Conservation (phyloP, 1,140 invertebrate genomes). For the Coenobita brevimanus region DNA sequence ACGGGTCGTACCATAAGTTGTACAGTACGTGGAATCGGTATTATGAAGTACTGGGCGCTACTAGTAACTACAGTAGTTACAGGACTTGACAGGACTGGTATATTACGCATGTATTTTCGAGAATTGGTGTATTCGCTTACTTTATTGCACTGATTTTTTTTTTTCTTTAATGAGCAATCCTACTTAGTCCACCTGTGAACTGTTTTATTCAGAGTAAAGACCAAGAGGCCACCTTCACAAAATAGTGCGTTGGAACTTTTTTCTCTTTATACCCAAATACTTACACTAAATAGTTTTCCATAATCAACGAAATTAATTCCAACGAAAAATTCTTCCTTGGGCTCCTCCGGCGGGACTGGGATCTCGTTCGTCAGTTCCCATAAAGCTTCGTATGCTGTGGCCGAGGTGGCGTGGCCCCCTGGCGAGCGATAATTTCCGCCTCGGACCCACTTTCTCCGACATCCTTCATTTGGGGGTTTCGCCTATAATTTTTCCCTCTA, state of each 20-base stretch:
- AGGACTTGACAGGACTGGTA: no score
- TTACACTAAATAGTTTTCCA: conserved; percentile 64
- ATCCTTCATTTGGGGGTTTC: conserved; percentile 61
- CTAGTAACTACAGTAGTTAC: no score
- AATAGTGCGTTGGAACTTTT: neutral
- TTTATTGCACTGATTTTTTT: no score
- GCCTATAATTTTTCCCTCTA: conserved; percentile 66
- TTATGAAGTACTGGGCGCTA: no score
- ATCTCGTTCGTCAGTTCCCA: neutral
- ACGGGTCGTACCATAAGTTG: no score
- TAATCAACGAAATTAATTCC: conserved; percentile 66
- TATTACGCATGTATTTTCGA: no score
- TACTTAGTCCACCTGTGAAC: no score
- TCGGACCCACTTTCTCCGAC: neutral
- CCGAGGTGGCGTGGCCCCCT: neutral
- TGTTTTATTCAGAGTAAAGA: no score
- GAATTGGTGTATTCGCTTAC: no score
- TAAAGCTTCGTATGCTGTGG: neutral
- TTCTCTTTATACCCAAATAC: conserved; percentile 53
- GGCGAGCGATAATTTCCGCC: neutral
- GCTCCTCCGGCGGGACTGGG: neutral
- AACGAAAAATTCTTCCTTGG: conserved; percentile 54
- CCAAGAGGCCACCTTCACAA: no score
- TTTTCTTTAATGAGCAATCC: no score
- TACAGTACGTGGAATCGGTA: no score